Base-by-base conservation (phyloP, 1,140 invertebrate genomes). In the Lasioglossum baleicum region DNA sequence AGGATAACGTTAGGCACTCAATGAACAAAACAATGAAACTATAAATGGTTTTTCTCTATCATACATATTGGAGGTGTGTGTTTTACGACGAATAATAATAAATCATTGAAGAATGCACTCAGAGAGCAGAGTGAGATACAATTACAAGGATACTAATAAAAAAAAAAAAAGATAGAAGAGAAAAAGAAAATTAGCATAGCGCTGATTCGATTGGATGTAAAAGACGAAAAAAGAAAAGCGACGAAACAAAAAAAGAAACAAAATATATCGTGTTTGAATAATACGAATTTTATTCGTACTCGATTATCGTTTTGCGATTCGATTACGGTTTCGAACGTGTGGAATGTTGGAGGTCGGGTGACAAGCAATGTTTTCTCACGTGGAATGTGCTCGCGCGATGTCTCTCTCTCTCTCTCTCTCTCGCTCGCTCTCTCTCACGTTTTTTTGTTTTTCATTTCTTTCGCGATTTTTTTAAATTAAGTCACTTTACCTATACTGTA, bases 1-100 rank as follows among this genome's bases (percentile, higher is more conserved):
- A 88, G 83, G 78, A 86, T 86, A 88, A 88, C 86, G 86, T 88
- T 88, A 88, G 87, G 87, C 87, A 88, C 87, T 88, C 87, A 88
- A 88, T 88, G 83, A 88, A 88, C 79, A 84, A 87, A 88, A 88
- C 72, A 70, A 70, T 83, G 79, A 87, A 88, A 83, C 83, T 76
- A 83, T 88, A 86, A 88, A 81, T 82, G 68, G 66, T 81, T 77
- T 76, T 58, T 77, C 68, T 48, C 80, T 81, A 81, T 77, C 75
- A 75, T 72, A 72, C 81, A 75, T 71, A 80, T 35, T 73, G 71
- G 66, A 77, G 82, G 26, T 84, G 74, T 26, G 26, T 26, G n/a
- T n/a, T n/a, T 76, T 86, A 69, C 75, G 67, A 77, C 75, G 66
- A 64, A 83, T 84, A 75, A 83, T 84, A 75, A 53, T 58, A 58